Conservation (phyloP, 2,888 invertebrate genomes). For the Microdon myrmicae region DNA sequence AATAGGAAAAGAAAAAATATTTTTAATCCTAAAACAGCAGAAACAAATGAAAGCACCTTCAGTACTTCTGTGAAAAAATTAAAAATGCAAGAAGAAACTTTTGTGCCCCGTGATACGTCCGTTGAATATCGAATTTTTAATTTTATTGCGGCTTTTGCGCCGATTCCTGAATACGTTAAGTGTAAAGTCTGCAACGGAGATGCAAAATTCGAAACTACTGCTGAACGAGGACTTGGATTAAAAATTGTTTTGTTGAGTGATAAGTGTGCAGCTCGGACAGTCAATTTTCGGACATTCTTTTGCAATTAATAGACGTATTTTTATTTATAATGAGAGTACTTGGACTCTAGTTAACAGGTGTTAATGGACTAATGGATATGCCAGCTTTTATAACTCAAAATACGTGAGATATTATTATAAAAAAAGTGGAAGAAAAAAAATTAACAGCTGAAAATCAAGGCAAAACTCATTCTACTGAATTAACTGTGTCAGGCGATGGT, state of each 20-base stretch:
- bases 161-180: constrained; percentile 30
- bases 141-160: constrained; percentile 36
- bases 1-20: constrained; percentile 8
- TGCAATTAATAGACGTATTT: constrained; percentile 13
- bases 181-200: constrained; percentile 40
- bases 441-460: no score
- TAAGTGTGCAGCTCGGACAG: constrained; percentile 35
- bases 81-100: constrained; percentile 6
- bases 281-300: constrained; percentile 20
- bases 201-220: constrained; percentile 51
- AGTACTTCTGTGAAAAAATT: constrained; percentile 6
- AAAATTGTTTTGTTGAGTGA: constrained; percentile 54
- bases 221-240: constrained; percentile 54
- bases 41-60: background rate
- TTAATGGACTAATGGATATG: constrained; percentile 4
- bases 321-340: constrained; percentile 9
- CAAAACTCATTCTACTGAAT: no score
- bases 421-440: constrained; percentile 11
- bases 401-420: no score
- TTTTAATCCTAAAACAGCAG: constrained; percentile 15
- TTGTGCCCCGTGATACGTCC: constrained; percentile 6
- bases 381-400: no score
- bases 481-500: no score
- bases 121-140: constrained; percentile 29
- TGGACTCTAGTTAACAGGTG: constrained; percentile 1